phyloP scores from a whole-genome alignment of 2,113 vertebrate genomes.

The Phalacrocorax aristotelis region DNA sequence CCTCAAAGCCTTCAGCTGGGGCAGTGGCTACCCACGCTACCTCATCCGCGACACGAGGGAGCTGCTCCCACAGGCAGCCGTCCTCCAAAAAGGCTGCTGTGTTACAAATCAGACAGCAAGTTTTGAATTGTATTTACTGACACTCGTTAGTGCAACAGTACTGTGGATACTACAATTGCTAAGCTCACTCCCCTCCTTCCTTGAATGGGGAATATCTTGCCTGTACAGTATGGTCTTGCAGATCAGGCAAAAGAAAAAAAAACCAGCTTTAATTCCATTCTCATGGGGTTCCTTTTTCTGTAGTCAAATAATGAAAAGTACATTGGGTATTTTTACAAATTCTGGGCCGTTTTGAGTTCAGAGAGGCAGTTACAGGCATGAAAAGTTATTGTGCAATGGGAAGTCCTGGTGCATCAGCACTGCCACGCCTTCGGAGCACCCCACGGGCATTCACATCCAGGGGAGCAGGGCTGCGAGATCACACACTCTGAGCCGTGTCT shows the following conservation, averaged over 20 bases:
- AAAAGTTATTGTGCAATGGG: not conserved
- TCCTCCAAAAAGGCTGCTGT: not conserved
- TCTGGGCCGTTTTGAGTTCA: not conserved
- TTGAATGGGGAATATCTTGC: not conserved
- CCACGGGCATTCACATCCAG: accelerated
- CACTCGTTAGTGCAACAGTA: not conserved
- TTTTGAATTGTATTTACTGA: not conserved
- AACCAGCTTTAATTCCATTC: not conserved
- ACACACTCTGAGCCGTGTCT: not conserved
- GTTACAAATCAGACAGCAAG: not conserved
- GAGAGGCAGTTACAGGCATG: not conserved
- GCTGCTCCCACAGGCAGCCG: not conserved
- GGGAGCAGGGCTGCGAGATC: not conserved
- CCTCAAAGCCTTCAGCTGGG: not conserved
- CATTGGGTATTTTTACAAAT: not conserved
- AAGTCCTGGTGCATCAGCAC: not conserved
- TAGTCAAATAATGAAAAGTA: not conserved
- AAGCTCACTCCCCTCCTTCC: not conserved
- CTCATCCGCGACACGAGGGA: not conserved
- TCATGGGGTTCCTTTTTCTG: not conserved
- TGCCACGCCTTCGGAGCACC: not conserved
- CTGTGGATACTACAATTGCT: not conserved
- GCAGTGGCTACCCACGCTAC: accelerated
- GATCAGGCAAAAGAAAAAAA: accelerated
- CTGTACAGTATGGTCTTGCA: not conserved